A percentile compares a stretch with the other conserved stretches of the same genome.
These are phyloP conservation scores for Parthenolecanium corni DNA, from an alignment of 2,888 invertebrate genomes.

Conservation along the genomic window DNA sequence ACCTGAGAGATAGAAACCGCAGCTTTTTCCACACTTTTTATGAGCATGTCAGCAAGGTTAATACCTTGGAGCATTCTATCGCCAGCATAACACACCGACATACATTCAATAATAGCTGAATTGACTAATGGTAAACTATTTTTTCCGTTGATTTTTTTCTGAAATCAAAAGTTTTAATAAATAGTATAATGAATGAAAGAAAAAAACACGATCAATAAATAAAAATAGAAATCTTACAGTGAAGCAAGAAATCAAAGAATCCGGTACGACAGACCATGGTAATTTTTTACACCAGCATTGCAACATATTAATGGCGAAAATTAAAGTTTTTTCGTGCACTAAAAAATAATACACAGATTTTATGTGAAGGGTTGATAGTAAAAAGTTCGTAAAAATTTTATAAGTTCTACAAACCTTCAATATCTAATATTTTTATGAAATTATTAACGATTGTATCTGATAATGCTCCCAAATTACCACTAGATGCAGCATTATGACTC, in stretches of 20 bases:
- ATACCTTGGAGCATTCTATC: constrained; percentile 42
- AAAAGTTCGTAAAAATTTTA: too few relatives aligned
- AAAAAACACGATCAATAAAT: not conserved
- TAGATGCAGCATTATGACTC: constrained; percentile 54
- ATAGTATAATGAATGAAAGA: not conserved
- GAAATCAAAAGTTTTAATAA: not conserved
- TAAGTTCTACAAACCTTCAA: constrained; percentile 44
- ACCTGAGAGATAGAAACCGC: constrained; percentile 58
- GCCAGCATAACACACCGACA: constrained; percentile 53
- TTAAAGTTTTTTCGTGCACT: constrained; percentile 81
- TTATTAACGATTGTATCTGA: constrained; percentile 52
- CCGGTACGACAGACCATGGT: constrained; percentile 33
- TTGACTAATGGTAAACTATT: constrained; percentile 64
- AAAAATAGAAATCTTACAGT: not conserved
- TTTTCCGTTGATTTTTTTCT: constrained; percentile 64
- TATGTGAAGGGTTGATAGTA: too few relatives aligned
- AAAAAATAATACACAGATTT: too few relatives aligned
- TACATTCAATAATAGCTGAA: constrained; percentile 64
- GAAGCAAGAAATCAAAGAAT: constrained; percentile 6
- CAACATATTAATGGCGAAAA: constrained; percentile 68
- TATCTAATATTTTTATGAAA: constrained; percentile 65
- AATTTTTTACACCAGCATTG: constrained; percentile 63
- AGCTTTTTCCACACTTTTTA: constrained; percentile 63
- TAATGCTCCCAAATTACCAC: constrained; percentile 46
- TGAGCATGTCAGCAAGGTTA: constrained; percentile 50